Evolutionary conservation across 2,888 invertebrate genomes (phyloP).

Genomic region (Andrena camellia): DNA sequence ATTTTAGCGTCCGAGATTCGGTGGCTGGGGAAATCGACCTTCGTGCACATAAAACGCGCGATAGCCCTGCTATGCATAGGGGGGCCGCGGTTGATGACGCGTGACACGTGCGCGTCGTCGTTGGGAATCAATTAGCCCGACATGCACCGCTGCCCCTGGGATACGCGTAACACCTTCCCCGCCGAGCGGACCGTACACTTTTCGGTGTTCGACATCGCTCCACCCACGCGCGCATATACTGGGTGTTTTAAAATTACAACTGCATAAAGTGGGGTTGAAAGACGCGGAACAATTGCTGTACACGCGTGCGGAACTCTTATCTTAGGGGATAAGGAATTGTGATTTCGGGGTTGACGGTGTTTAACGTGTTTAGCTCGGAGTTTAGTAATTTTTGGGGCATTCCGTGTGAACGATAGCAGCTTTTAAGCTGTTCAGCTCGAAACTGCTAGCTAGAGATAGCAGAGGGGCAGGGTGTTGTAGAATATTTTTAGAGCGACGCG

Average conservation of each 20-base stretch:
- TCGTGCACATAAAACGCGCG: slow-evolving; percentile 55
- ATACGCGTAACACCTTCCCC: slow-evolving; percentile 73
- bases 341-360: too few species aligned
- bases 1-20: slow-evolving; percentile 21
- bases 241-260: too few species aligned
- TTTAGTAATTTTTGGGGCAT: not conserved
- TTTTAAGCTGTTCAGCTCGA: not conserved
- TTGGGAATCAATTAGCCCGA: slow-evolving; percentile 79
- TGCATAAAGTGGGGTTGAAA: too few species aligned
- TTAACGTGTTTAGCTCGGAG: too few species aligned
- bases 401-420: not conserved
- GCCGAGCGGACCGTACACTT: slow-evolving; percentile 58
- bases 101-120: slow-evolving; percentile 69
- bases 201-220: slow-evolving; percentile 63
- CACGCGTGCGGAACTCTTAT: too few species aligned
- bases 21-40: slow-evolving; percentile 36
- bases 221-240: not conserved
- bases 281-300: too few species aligned
- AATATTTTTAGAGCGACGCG: slow-evolving; percentile 21
- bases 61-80: slow-evolving; percentile 52
- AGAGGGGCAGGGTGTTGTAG: not conserved
- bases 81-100: slow-evolving; percentile 58
- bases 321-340: too few species aligned
- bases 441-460: not conserved
- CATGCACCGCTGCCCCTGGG: slow-evolving; percentile 76